A percentile compares a stretch with the other conserved stretches of the same genome.
These are phyloP conservation scores for Poecile atricapillus DNA, from an alignment of 2,113 vertebrate species.

Conservation along the genomic window DNA sequence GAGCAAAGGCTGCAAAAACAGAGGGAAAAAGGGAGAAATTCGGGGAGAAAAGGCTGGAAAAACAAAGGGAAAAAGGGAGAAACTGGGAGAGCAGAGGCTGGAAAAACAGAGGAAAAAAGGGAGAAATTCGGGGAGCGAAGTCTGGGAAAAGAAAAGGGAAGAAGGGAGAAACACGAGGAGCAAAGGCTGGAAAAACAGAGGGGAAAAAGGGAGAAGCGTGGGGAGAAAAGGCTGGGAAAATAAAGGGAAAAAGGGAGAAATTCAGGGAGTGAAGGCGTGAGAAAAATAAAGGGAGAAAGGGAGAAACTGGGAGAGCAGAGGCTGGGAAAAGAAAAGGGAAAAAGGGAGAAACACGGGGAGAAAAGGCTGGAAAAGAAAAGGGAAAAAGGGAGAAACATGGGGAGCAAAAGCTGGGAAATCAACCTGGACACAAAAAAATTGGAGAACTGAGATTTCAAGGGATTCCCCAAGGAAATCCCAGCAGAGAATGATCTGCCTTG, in stretches of 20 bases:
- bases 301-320: accelerated
- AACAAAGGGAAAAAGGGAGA: not conserved
- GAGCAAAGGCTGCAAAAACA: not conserved
- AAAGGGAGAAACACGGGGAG: not conserved
- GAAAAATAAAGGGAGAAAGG: accelerated
- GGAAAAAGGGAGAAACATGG: accelerated
- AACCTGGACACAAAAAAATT: not conserved
- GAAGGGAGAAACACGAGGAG: not conserved
- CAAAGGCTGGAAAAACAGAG: not conserved
- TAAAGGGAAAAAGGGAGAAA: not conserved
- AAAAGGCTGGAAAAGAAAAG: not conserved
- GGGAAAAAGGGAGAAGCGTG: not conserved
- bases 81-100: not conserved
- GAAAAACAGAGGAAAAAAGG: not conserved
- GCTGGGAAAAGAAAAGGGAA: no score
- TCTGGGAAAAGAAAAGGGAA: accelerated
- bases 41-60: not conserved
- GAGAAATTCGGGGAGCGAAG: accelerated
- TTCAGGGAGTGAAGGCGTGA: accelerated
- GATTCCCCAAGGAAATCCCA: not conserved
- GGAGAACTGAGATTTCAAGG: not conserved
- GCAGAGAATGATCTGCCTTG: not conserved
- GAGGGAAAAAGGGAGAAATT: no score
- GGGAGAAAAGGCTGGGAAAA: not conserved
- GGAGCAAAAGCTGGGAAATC: not conserved